phyloP scores from a whole-genome alignment of 1,140 invertebrate species.

The Leguminivora glycinivorella region DNA sequence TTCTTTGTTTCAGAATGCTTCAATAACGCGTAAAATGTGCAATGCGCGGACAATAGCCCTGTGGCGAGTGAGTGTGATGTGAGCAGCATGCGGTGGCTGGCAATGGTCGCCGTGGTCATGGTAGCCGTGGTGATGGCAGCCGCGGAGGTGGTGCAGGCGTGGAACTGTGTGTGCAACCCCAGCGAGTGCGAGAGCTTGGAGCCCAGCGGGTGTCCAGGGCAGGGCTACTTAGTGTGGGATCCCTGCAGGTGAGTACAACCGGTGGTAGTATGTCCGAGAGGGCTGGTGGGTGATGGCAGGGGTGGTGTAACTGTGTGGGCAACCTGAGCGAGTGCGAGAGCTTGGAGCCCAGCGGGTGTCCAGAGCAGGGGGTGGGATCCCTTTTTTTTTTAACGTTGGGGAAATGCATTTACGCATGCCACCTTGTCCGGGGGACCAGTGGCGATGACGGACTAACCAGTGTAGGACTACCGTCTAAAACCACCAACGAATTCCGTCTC shows the following conservation, averaged over 20 bases:
- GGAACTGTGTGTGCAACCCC: slow-evolving; percentile 80
- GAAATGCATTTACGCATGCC: too few relatives aligned
- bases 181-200: slow-evolving; percentile 81
- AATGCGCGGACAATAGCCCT: slow-evolving; percentile 49
- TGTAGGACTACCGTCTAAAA: too few relatives aligned
- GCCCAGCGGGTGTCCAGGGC: slow-evolving; percentile 80
- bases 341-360: too few relatives aligned
- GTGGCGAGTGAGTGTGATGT: slow-evolving; percentile 59
- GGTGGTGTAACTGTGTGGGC: too few relatives aligned
- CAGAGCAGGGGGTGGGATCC: too few relatives aligned
- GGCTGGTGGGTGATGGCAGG: slow-evolving; percentile 64
- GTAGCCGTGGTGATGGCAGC: slow-evolving; percentile 57
- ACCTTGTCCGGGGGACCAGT: too few relatives aligned
- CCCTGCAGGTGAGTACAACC: slow-evolving; percentile 79
- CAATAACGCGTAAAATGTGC: slow-evolving; percentile 38
- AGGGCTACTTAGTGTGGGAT: slow-evolving; percentile 81
- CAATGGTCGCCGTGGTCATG: slow-evolving; percentile 67
- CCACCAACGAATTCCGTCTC: too few relatives aligned
- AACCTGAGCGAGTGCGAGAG: too few relatives aligned
- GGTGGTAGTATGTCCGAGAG: slow-evolving; percentile 56
- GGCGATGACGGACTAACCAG: too few relatives aligned
- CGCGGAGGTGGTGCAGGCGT: slow-evolving; percentile 51
- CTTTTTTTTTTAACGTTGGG: too few relatives aligned
- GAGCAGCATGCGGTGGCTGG: slow-evolving; percentile 67
- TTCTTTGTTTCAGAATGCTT: slow-evolving; percentile 48